Conservation (phyloP, 2,888 invertebrate species). For the Nineta flava region DNA sequence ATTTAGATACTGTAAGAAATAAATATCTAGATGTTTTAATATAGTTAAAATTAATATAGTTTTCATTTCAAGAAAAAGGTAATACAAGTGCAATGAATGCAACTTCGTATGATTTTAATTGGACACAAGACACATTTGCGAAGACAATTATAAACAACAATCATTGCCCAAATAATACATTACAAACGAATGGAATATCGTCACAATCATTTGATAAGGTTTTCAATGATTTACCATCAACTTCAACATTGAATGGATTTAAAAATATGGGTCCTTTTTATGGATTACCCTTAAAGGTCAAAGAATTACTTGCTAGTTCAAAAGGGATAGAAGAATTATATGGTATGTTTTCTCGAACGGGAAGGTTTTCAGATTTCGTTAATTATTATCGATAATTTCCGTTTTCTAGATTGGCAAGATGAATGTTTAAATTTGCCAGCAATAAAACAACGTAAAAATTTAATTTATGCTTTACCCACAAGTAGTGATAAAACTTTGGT, state of each 20-base stretch:
- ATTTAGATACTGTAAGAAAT: slow-evolving; percentile 64
- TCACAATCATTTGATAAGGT: too few species aligned
- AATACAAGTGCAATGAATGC: too few species aligned
- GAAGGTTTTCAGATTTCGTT: not conserved
- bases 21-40: slow-evolving; percentile 80
- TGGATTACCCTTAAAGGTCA: slow-evolving; percentile 58
- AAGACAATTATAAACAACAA: not conserved
- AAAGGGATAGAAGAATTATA: slow-evolving; percentile 71
- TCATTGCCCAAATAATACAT: not conserved
- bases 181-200: too few species aligned
- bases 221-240: too few species aligned
- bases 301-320: slow-evolving; percentile 51
- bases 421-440: slow-evolving; percentile 75
- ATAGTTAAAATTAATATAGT: slow-evolving; percentile 77
- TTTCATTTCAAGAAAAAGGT: too few species aligned
- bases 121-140: not conserved
- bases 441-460: slow-evolving; percentile 53
- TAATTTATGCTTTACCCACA: slow-evolving; percentile 87
- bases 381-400: not conserved
- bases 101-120: not conserved
- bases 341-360: slow-evolving; percentile 32
- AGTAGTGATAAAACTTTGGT: slow-evolving; percentile 96
- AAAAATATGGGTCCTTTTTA: slow-evolving; percentile 43
- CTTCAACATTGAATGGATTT: slow-evolving; percentile 7
- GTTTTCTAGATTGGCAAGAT: slow-evolving; percentile 73